phyloP scores from a whole-genome alignment of 2,113 vertebrate species.

The Eretmochelys imbricata region DNA sequence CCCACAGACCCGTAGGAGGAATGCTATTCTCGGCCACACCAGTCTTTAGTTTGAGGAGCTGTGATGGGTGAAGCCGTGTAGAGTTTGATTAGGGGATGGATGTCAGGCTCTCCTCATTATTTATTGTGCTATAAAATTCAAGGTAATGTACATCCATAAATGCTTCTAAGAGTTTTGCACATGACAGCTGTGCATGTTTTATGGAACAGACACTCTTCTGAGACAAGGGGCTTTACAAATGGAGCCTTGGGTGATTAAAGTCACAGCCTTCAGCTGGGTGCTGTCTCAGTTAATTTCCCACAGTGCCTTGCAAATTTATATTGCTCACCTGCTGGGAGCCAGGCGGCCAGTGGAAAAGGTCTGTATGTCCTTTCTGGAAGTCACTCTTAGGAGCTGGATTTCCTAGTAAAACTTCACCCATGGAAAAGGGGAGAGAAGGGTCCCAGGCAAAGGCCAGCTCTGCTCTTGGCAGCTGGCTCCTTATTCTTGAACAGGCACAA shows the following conservation, averaged over 20 bases:
- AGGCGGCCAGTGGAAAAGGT: not conserved
- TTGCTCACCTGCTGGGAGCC: not conserved
- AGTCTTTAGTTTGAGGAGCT: not conserved
- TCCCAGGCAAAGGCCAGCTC: not conserved
- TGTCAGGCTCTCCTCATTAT: not conserved
- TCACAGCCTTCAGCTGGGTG: constrained; percentile 16
- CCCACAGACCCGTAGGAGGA: fast-evolving
- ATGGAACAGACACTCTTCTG: not conserved
- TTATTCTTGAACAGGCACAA: not conserved
- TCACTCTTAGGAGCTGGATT: not conserved
- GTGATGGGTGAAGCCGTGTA: fast-evolving
- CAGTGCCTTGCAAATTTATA: fast-evolving
- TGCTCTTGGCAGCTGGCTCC: not conserved
- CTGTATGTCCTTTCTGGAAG: not conserved
- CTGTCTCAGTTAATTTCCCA: not conserved
- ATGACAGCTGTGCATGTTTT: not conserved
- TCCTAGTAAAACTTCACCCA: not conserved
- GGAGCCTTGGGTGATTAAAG: constrained; percentile 7
- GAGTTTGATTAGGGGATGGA: not conserved
- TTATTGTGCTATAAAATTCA: not conserved
- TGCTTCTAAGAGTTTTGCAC: not conserved
- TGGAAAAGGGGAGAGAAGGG: not conserved
- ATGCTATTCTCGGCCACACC: fast-evolving
- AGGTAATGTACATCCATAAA: not conserved
- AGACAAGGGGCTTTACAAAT: not conserved